These are phyloP conservation scores for Hippotragus niger DNA, from an alignment of 2,113 vertebrate species.

Conservation along the genomic window DNA sequence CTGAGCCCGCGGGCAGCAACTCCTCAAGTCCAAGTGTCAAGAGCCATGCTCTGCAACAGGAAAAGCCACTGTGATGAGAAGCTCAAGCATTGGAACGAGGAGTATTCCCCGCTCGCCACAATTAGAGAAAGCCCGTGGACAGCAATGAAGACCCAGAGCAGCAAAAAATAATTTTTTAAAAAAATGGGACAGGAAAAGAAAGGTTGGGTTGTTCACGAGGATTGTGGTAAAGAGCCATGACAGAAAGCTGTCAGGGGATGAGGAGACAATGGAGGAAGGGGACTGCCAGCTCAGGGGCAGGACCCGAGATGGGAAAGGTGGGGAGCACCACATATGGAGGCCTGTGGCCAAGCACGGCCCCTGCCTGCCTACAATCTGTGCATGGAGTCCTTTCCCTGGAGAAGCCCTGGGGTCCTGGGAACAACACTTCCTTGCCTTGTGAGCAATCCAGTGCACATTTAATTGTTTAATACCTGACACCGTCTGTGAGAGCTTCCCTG, in stretches of 20 bases:
- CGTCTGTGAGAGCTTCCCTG: not conserved
- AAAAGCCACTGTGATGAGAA: not conserved
- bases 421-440: not conserved
- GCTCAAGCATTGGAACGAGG: not conserved
- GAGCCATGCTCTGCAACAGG: not conserved
- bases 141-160: not conserved
- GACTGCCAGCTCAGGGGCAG: not conserved
- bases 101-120: not conserved
- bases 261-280: not conserved
- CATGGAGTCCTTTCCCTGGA: not conserved
- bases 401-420: not conserved
- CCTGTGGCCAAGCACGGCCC: not conserved
- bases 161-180: not conserved
- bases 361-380: not conserved
- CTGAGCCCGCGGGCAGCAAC: not conserved
- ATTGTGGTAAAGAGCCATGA: not conserved
- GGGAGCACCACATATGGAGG: fast-evolving
- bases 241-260: not conserved
- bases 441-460: not conserved
- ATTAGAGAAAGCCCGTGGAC: not conserved
- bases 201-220: not conserved
- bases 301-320: not conserved
- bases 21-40: not conserved
- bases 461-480: not conserved
- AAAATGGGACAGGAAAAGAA: not conserved